Base-by-base conservation (phyloP, 1,140 invertebrate genomes). In the Riptortus pedestris region DNA sequence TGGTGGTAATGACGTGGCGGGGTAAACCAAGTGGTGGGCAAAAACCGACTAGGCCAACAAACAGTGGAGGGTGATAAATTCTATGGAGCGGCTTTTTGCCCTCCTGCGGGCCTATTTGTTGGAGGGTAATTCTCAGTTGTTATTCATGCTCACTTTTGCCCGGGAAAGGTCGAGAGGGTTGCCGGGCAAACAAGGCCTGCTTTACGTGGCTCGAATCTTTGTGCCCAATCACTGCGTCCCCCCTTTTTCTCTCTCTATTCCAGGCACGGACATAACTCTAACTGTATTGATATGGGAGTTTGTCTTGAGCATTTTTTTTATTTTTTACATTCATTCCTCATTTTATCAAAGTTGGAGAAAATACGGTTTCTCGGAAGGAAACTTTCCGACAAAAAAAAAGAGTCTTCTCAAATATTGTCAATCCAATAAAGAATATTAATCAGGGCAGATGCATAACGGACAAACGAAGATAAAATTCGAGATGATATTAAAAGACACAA, bases 141-240 rank as follows among this genome's bases (percentile, higher is more conserved):
- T 51, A 51, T 51, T 51, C 48, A 51, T 51, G 48, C 48, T 51
- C 48, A 51, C 48, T 51, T 51, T 51, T 51, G n/a, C 48, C 11
- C n/a, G 1, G 1, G 14, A 45, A 18, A 45, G 43, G 43, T 9
- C 3, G 48, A 24, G 16, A 38, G 31, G 14, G 31, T 7, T 22
- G n/a, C 48, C n/a, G 48, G 22, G 11, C 48, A 51, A 51, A 24
- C 22, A 20, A 20, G 48, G 48, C 11, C n/a, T 9, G 16, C 48
- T 51, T 14, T 51, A 51, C 48, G 48, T 51, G 48, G 48, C 9
- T 9, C 22, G 48, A 51, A 51, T 51, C 31, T 14, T 14, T 14
- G 31, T 14, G 5, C 31, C 31, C 31, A 5, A 14, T 38, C 31
- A 38, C 31, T 5, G 31, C 31, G 14, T 51, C 48, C n/a, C n/a